phyloP scores from a whole-genome alignment of 2,113 vertebrate genomes.

The Gopherus evgoodei region DNA sequence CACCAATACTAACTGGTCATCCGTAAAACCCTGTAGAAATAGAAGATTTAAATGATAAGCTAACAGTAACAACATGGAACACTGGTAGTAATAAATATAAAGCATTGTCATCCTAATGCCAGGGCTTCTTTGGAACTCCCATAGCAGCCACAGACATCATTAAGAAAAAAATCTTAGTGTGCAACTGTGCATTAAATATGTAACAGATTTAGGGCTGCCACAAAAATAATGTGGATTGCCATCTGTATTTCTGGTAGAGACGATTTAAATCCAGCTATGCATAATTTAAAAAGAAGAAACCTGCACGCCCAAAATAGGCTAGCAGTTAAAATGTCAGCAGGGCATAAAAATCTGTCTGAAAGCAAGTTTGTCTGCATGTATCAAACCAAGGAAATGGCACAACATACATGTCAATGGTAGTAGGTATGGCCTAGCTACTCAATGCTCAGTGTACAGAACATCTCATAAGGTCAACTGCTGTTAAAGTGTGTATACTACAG shows the following conservation, averaged over 20 bases:
- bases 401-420: not conserved
- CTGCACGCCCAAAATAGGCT: not conserved
- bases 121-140: not conserved
- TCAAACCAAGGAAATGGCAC: not conserved
- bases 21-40: conserved; percentile 89
- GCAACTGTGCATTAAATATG: not conserved
- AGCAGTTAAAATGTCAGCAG: not conserved
- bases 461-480: not conserved
- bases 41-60: not conserved
- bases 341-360: not conserved
- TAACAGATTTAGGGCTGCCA: not conserved
- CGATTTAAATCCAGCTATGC: not conserved
- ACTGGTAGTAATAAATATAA: not conserved
- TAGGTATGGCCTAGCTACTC: not conserved
- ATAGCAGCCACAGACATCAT: not conserved
- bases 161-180: not conserved
- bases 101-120: not conserved
- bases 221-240: not conserved
- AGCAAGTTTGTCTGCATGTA: not conserved
- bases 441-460: not conserved
- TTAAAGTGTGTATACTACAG: not conserved
- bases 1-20: conserved; percentile 92
- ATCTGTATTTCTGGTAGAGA: not conserved
- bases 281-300: not conserved
- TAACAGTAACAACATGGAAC: not conserved